phyloP scores from a whole-genome alignment of 2,888 invertebrate genomes.

The Heliconius sara region DNA sequence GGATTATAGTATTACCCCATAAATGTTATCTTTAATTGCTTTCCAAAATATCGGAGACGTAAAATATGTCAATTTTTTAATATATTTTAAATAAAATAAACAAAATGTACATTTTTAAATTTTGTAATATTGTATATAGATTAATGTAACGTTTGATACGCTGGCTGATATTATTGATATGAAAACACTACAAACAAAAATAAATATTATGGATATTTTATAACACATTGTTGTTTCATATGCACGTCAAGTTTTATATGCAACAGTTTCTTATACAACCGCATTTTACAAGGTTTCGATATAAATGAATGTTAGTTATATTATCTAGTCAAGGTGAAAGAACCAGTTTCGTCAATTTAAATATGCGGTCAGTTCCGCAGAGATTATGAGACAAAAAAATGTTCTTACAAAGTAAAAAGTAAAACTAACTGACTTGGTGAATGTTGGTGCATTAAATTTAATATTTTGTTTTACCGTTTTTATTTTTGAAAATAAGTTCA shows the following conservation, averaged over 20 bases:
- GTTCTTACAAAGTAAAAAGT: neutral
- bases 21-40: no score
- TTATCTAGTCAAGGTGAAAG: conserved; percentile 17
- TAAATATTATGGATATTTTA: neutral
- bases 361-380: conserved; percentile 5
- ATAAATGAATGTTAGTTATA: conserved; percentile 15
- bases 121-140: no score
- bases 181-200: neutral
- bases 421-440: neutral
- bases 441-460: neutral
- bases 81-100: no score
- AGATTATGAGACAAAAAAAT: neutral
- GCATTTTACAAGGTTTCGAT: conserved; percentile 14
- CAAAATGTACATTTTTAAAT: no score
- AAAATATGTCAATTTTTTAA: no score
- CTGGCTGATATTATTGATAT: no score
- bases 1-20: no score
- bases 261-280: neutral
- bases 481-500: neutral
- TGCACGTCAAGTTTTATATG: neutral
- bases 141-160: no score
- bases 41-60: no score
- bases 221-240: conserved; percentile 3
- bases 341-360: conserved; percentile 9
- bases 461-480: neutral